Base-by-base conservation (phyloP, 2,797 vertebrate genomes). In the Esox masquinongy region DNA sequence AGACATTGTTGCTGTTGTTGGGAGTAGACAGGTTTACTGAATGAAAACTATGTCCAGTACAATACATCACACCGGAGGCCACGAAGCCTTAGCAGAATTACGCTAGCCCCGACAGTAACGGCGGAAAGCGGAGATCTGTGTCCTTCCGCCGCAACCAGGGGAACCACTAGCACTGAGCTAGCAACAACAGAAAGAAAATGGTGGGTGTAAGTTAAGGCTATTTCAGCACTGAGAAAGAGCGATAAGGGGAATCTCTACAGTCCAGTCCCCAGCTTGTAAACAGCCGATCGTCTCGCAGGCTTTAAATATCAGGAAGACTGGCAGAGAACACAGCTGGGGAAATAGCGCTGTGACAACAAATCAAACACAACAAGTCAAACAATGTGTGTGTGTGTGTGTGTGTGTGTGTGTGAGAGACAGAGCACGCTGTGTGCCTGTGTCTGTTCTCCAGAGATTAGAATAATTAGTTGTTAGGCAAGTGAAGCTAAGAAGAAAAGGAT, bases 191-290 rank as follows among this genome's bases (percentile, higher is more conserved):
- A 61, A 61, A 68, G 36, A 24, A 4, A 43, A 43, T 36, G 39
- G 19, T 11, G n/a, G n/a, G 39, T 5, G 39, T 47, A 5, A 69
- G 47, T 14, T 43, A n/a, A 17, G 43, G 43, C 26, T 66, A 79
- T 72, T 79, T 74, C 26, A 75, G 68, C 69, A 61, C 67, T 68
- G 26, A 78, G 66, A 56, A 70, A 49, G 29, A 64, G 70, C 49
- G 81, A 83, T 87, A 85, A 85, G 76, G 59, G 71, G 73, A 83
- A 85, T 87, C 85, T 70, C 36, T 29, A 47, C 82, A 73, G 83
- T 79, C 73, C 85, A 81, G 73, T 53, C 68, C 51, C 56, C 81
- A 49, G 12, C 47, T 24, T 72, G 67, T 72, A 61, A 84, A 75
- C 68, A 67, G 73, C 66, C 51, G 49, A 49, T 34, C 50, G 22